These are phyloP conservation scores for Lanistes nyassanus DNA, from an alignment of 1,140 invertebrate species.

Conservation along the genomic window DNA sequence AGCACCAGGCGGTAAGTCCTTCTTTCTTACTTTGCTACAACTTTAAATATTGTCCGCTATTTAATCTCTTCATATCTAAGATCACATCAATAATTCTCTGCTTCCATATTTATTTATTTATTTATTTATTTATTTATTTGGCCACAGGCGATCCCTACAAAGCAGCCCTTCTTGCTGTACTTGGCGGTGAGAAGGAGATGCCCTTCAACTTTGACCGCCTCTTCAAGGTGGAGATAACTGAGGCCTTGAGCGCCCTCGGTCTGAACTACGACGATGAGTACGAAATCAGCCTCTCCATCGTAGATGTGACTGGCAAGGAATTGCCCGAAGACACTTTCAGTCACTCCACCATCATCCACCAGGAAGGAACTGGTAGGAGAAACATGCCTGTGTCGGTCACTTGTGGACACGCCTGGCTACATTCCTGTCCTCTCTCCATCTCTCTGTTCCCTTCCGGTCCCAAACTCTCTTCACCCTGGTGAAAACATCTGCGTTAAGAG, in stretches of 20 bases:
- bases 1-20: background rate
- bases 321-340: background rate
- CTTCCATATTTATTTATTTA: background rate
- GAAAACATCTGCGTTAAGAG: background rate
- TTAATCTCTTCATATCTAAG: background rate
- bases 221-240: conserved; percentile 20
- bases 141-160: background rate
- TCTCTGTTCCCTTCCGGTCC: background rate
- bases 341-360: conserved; percentile 10
- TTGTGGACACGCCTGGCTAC: background rate
- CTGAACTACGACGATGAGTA: conserved; percentile 23
- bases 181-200: conserved; percentile 37
- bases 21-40: background rate
- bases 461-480: background rate
- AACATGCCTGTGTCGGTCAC: too few species aligned
- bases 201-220: conserved; percentile 32
- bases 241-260: conserved; percentile 7
- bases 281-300: conserved; percentile 20
- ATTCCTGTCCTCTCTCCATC: background rate
- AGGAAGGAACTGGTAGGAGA: too few species aligned
- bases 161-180: conserved; percentile 28
- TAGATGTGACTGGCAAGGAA: conserved; percentile 17
- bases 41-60: background rate
- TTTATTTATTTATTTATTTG: background rate
- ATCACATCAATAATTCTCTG: background rate